Evolutionary conservation across 2,797 vertebrate genomes (phyloP).

Genomic region (Poeciliopsis presidionis): DNA sequence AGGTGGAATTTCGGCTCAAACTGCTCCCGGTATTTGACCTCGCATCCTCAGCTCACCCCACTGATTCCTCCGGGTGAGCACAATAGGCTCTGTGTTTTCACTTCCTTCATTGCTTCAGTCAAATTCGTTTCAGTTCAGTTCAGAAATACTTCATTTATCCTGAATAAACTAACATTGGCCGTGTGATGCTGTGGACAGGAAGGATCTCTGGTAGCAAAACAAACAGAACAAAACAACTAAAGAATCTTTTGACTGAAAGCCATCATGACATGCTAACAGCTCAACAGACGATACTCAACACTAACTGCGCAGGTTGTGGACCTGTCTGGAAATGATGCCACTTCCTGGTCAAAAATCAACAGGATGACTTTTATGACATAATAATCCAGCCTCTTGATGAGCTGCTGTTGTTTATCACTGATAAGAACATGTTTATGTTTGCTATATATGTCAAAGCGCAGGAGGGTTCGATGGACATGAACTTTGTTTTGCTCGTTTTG

Average conservation of each 20-base stretch:
- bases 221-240: not conserved
- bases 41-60: not conserved
- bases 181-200: not conserved
- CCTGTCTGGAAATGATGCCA: not conserved
- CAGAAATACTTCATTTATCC: not conserved
- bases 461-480: not conserved
- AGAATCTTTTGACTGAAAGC: not conserved
- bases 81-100: conserved; percentile 21
- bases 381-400: not conserved
- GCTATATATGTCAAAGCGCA: not conserved
- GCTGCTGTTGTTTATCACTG: not conserved
- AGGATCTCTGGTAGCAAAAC: not conserved
- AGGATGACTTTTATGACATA: not conserved
- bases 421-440: not conserved
- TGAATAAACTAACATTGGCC: not conserved
- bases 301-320: not conserved
- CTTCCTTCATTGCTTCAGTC: not conserved
- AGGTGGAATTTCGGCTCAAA: not conserved
- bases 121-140: not conserved
- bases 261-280: not conserved
- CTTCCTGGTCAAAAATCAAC: not conserved
- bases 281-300: not conserved
- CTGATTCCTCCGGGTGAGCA: conserved; percentile 4
- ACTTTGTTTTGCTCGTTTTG: not conserved
- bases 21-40: not conserved